Base-by-base conservation (phyloP, 2,888 invertebrate species). In the Dilophus febrilis region DNA sequence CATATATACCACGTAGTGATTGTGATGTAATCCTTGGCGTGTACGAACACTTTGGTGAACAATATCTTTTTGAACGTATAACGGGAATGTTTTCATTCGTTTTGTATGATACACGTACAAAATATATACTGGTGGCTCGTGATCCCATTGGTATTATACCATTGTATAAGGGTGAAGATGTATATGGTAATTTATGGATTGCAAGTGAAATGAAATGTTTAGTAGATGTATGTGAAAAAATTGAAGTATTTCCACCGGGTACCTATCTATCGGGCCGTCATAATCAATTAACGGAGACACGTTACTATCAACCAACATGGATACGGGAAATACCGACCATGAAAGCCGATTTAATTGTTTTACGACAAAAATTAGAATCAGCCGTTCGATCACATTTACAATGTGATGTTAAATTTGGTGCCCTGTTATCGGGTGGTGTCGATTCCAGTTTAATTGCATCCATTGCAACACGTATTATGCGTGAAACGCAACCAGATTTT, bases 391-490 rank as follows among this genome's bases (percentile, higher is more conserved):
- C 58, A 2, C 62, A 63, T 50, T 50, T 63, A 4, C 61, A 61
- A 14, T 63, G 64, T 38, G 59, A 63, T 48, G 63, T 61, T 1
- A 47, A 51, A 2, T 57, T 61, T 28, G 62, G 58, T 1, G 61
- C 62, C 0, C 40, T 63, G 12, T 49, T 63, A 1, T 61, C 61
- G 0, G 62, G 62, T 3, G 62, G 63, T 2, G 59, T 63, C 3
- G 62, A 63, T 38, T 62, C 62, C 17, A 63, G 64, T 38, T 43
- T 63, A n/a, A 52, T 63, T n/a, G 61, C 62, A 5, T 59, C 62
- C 6, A 61, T 63, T 38, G 61, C 64, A 10, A 61, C 61, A 3
- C 61, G 57, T 46, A 53, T 63, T 10, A 53, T 51, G 43, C 52
- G 60, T 3, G 58, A 61, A 46, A 41, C 45, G 10, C 48, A 59